Conservation (phyloP, 1,140 invertebrate species). For the Pinna nobilis region DNA sequence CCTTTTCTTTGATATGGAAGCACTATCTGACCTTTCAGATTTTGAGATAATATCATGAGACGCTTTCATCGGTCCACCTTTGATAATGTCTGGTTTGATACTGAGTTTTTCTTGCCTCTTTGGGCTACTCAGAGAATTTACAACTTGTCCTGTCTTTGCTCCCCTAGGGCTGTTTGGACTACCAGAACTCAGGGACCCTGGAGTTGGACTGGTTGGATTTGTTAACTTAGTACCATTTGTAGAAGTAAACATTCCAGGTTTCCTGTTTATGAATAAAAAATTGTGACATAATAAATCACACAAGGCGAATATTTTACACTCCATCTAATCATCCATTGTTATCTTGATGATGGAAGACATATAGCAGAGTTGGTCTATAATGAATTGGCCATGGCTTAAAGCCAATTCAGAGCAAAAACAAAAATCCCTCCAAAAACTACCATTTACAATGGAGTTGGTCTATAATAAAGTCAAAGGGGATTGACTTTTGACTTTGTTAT, state of each 20-base stretch:
- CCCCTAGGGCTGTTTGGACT: constrained; percentile 10
- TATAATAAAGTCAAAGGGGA: too few species aligned
- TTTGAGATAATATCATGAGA: constrained; percentile 35
- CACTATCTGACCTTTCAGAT: background rate
- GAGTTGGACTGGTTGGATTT: constrained; percentile 8
- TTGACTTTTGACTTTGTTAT: too few species aligned
- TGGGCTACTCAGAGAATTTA: background rate
- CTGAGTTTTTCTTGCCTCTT: background rate
- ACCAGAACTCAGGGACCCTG: constrained; percentile 15
- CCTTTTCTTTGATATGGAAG: background rate
- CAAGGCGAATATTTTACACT: background rate
- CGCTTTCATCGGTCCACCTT: constrained; percentile 31
- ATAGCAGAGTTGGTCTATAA: too few species aligned
- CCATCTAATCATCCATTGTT: background rate
- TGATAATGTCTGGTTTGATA: constrained; percentile 3
- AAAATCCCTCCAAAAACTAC: too few species aligned
- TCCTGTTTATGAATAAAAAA: background rate
- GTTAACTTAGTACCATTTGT: constrained; percentile 10
- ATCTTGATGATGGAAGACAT: background rate
- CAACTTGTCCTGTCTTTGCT: constrained; percentile 15
- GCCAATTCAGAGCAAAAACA: too few species aligned
- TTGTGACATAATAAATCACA: background rate
- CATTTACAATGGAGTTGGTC: too few species aligned
- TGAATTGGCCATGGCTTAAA: too few species aligned
- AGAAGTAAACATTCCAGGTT: constrained; percentile 11